Evolutionary conservation across 2,888 invertebrate species (phyloP).

Genomic region (Pemphredon lugubris): DNA sequence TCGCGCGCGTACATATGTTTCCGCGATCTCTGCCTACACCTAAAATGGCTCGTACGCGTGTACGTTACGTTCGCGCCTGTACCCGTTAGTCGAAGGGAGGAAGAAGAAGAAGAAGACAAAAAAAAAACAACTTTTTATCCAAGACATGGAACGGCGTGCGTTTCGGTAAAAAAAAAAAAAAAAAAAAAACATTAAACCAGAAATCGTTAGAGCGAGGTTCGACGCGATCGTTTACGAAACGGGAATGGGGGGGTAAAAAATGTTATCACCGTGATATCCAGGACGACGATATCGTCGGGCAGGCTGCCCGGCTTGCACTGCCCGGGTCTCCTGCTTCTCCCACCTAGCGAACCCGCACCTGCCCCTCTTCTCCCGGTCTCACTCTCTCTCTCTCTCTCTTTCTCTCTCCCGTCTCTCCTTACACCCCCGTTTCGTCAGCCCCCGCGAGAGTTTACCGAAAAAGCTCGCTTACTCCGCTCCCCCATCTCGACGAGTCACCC

Average conservation of each 20-base stretch:
- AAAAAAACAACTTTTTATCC: no score
- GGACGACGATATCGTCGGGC: constrained; percentile 74
- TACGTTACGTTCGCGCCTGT: no score
- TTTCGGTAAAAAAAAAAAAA: not conserved
- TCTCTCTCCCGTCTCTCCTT: constrained; percentile 29
- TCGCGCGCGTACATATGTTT: no score
- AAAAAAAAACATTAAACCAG: not conserved
- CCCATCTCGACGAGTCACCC: constrained; percentile 39
- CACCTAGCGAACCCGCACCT: constrained; percentile 65
- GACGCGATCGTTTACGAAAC: no score
- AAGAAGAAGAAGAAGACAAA: no score
- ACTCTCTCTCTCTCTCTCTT: constrained; percentile 59
- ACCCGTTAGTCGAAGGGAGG: no score
- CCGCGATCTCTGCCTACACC: no score
- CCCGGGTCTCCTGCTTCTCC: constrained; percentile 80
- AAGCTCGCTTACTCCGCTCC: constrained; percentile 63
- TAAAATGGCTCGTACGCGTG: no score
- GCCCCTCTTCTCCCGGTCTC: constrained; percentile 47
- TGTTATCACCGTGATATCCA: constrained; percentile 50
- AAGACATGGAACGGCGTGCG: no score
- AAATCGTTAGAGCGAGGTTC: no score
- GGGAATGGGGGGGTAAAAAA: constrained; percentile 6
- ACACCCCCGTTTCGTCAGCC: constrained; percentile 5
- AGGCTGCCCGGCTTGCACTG: constrained; percentile 80
- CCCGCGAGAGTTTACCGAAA: constrained; percentile 62